A percentile compares a stretch with the other conserved stretches of the same genome.
Conservation (phyloP, 1,140 invertebrate genomes). For the Bombyx mori region ASM3026992v2 NC_085108.1:3862501-3863000, state of each 20-base stretch:
- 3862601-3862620: conserved; percentile 52
- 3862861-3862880: conserved; percentile 12
- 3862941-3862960: too few relatives aligned
- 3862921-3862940: conserved; percentile 20
- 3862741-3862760: conserved; percentile 39
- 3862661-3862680: conserved; percentile 39
- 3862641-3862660: conserved; percentile 26
- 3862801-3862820: conserved; percentile 51
- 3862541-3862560: conserved; percentile 51
- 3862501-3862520: conserved; percentile 50
- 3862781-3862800: conserved; percentile 30
- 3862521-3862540: conserved; percentile 63
- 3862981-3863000: conserved; percentile 49
- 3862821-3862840: conserved; percentile 56
- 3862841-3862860: conserved; percentile 35
- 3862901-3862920: conserved; percentile 16
- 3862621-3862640: conserved; percentile 5
- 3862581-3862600: conserved; percentile 41
- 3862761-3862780: conserved; percentile 20
- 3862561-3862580: conserved; percentile 62
- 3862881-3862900: conserved; percentile 38
- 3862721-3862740: conserved; percentile 59
- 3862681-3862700: conserved; percentile 32
- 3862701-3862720: conserved; percentile 9
- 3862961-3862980: conserved; percentile 29